Conservation (phyloP, 2,888 invertebrate genomes). For the Tetheella fluctuosa region DNA sequence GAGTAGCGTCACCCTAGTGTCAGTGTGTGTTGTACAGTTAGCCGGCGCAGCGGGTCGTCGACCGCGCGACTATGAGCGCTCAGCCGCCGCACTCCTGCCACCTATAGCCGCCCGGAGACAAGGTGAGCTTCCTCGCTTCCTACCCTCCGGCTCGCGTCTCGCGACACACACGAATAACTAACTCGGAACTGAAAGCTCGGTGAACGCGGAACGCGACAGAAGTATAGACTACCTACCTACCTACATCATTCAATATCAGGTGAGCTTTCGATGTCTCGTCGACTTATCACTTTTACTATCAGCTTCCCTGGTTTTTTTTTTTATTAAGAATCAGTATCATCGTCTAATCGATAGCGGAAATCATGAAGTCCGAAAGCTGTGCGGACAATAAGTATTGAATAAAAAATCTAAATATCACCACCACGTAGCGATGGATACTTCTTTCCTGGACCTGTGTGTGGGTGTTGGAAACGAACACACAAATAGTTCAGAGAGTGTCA, state of each 20-base stretch:
- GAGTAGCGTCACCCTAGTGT: slow-evolving; percentile 32
- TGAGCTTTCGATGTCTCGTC: background rate
- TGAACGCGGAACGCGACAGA: background rate
- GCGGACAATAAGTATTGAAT: background rate
- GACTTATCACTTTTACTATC: background rate
- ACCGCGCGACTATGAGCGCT: slow-evolving; percentile 76
- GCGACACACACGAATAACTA: background rate
- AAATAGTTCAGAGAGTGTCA: background rate
- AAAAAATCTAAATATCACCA: background rate
- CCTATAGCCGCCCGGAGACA: slow-evolving; percentile 42
- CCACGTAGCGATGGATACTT: background rate
- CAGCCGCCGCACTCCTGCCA: slow-evolving; percentile 52
- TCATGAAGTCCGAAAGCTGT: background rate
- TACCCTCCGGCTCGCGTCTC: slow-evolving; percentile 14
- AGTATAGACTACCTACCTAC: no score
- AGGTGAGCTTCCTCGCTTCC: slow-evolving; percentile 56
- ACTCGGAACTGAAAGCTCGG: slow-evolving; percentile 5
- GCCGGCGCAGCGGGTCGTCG: slow-evolving; percentile 62
- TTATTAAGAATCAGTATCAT: background rate
- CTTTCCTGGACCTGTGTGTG: background rate
- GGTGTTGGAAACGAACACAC: no score
- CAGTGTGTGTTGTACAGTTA: slow-evolving; percentile 64
- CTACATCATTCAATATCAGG: background rate
- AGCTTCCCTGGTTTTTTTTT: background rate
- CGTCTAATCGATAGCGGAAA: background rate